Evolutionary conservation across 2,113 vertebrate species (phyloP), one percentile per base, ranked within the genome.

Genomic region (Amazona guildingii): DNA sequence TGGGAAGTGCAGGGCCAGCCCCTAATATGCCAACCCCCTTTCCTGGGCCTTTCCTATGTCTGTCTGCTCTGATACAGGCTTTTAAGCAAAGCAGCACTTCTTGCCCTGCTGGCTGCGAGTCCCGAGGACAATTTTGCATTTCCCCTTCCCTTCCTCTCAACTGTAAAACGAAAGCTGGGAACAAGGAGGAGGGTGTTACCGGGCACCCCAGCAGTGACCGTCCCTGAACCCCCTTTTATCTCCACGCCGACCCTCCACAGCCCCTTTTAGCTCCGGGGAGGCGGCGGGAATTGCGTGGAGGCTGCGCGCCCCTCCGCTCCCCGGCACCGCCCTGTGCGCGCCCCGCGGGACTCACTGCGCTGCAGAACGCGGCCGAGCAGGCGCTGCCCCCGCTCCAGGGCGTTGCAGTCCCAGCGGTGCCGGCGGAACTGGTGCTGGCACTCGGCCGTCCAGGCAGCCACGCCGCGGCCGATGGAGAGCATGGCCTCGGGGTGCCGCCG

Each of bases 341-440:
- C 48, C 70, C 49, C 52, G 83, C 41, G 37, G 86, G 8, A 98
- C 99, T 99, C 98, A 99, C 99, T 98, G 92, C 98, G 98, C 43
- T 98, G 97, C 82, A 99, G 98, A 94, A 99, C 98, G 80, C 98
- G 98, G 90, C 99, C 98, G 20, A 99, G 99, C 44, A 99, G 98
- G 88, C 98, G 98, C 97, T 99, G 99, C 39, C 99, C 99, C 48
- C 98, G 95, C 61, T 98, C 98, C 75, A 98, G 97, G 49, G 99
- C 98, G 97, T 98, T 98, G 97, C 99, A 99, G 97, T 99, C 99
- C 99, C 99, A 99, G 96, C 99, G 99, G 89, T 99, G 99, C 94
- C 98, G 98, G n/a, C 98, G 98, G 95, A 99, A 99, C 96, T 99
- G 99, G 96, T 99, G 98, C 95, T 99, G 99, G 93, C 99, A 99